phyloP scores from a whole-genome alignment of 1,140 invertebrate species.

The Babylonia areolata region DNA sequence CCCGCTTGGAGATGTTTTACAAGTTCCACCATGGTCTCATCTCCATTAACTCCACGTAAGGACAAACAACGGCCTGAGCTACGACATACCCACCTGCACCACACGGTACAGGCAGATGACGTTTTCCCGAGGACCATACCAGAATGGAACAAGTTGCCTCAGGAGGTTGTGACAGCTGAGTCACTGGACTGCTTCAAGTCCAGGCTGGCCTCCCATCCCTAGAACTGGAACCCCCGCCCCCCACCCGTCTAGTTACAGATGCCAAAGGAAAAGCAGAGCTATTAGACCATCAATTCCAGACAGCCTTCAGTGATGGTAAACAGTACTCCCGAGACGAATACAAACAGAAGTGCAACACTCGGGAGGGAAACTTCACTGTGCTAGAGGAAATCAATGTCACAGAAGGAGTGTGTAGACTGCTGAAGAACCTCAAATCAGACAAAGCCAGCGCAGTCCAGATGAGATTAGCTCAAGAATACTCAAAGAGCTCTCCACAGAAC shows the following conservation, averaged over 20 bases:
- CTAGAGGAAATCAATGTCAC: background rate
- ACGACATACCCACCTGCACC: no score
- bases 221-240: no score
- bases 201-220: no score
- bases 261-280: background rate
- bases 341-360: background rate
- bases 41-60: no score
- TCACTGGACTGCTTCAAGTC: no score
- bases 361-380: background rate
- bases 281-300: background rate
- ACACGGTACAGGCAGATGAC: no score
- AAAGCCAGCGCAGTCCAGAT: constrained; percentile 46
- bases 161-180: no score
- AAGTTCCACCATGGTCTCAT: no score
- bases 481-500: constrained; percentile 32
- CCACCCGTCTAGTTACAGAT: background rate
- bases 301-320: background rate
- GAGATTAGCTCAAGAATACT: constrained; percentile 24
- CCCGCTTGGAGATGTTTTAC: no score
- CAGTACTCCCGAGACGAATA: background rate
- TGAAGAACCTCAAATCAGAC: constrained; percentile 9
- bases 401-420: constrained; percentile 25
- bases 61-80: no score
- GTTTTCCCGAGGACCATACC: no score
- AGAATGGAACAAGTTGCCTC: no score